Evolutionary conservation across 2,888 invertebrate species (phyloP).

Genomic region (Anorthoa munda): DNA sequence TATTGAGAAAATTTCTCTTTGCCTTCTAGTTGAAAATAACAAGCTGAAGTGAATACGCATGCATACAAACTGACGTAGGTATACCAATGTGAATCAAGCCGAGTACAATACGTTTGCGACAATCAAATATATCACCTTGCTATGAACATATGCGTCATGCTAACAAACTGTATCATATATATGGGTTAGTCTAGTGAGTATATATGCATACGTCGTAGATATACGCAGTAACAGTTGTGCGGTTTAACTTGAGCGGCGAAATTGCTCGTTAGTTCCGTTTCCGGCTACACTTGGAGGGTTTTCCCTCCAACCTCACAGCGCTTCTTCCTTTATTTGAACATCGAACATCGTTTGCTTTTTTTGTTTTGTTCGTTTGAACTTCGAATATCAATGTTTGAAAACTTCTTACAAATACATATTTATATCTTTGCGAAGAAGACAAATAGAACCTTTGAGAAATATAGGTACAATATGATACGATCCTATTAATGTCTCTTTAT

Average conservation of each 20-base stretch:
- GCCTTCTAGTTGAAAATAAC: constrained; percentile 8
- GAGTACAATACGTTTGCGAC: constrained; percentile 27
- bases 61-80: constrained; percentile 8
- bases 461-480: constrained; percentile 6
- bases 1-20: background rate
- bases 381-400: constrained; percentile 42
- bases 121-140: constrained; percentile 44
- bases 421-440: too few species aligned
- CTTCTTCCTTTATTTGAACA: constrained; percentile 31
- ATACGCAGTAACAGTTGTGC: constrained; percentile 63
- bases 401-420: constrained; percentile 29
- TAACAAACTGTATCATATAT: constrained; percentile 44
- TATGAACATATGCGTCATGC: constrained; percentile 44
- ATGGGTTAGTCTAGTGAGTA: constrained; percentile 19
- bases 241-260: constrained; percentile 71
- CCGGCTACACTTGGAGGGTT: constrained; percentile 71
- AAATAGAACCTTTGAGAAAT: constrained; percentile 8
- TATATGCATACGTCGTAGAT: background rate
- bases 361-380: constrained; percentile 44
- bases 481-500: constrained; percentile 34
- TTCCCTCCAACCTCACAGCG: constrained; percentile 41
- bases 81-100: constrained; percentile 20
- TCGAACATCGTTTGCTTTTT: constrained; percentile 42
- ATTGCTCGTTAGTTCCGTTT: constrained; percentile 81
- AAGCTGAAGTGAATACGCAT: constrained; percentile 8